These are phyloP conservation scores for Moxostoma hubbsi DNA, from an alignment of 2,797 vertebrate genomes.

Conservation along the genomic window DNA sequence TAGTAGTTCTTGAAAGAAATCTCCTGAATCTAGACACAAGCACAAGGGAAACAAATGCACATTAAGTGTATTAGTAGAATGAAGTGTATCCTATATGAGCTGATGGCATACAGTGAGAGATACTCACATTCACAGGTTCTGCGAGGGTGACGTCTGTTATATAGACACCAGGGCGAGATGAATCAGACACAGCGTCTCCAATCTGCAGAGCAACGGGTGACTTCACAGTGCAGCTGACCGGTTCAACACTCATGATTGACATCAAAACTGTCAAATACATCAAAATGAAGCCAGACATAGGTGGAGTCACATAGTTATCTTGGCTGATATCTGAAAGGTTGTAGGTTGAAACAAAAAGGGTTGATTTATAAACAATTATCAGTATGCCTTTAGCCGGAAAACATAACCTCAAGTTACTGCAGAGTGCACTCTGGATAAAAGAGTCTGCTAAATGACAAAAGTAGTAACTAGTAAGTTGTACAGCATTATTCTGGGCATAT, in stretches of 20 bases:
- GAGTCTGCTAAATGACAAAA: too few relatives aligned
- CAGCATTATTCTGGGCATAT: too few relatives aligned
- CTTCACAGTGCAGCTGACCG: conserved; percentile 78
- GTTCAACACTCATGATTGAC: conserved; percentile 43
- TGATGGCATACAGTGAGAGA: conserved; percentile 4
- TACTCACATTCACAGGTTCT: conserved; percentile 80
- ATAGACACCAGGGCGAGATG: conserved; percentile 80
- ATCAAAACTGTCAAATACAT: background rate
- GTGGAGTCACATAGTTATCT: background rate
- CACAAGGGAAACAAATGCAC: background rate
- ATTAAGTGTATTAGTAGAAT: background rate
- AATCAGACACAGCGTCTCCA: conserved; percentile 75
- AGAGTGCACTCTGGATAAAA: too few relatives aligned
- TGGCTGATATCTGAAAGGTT: background rate
- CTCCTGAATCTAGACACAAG: conserved; percentile 80
- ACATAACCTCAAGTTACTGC: too few relatives aligned
- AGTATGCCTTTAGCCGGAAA: too few relatives aligned
- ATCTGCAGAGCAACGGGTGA: conserved; percentile 83
- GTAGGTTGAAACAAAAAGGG: background rate
- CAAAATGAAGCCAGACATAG: background rate
- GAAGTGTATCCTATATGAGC: background rate
- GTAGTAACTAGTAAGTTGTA: too few relatives aligned
- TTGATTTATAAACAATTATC: too few relatives aligned
- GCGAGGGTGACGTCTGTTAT: conserved; percentile 86
- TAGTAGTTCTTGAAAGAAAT: conserved; percentile 94